Evolutionary conservation across 2,888 invertebrate genomes (phyloP), one percentile per base, ranked within the genome.

Genomic region (Antheraea yamamai): DNA sequence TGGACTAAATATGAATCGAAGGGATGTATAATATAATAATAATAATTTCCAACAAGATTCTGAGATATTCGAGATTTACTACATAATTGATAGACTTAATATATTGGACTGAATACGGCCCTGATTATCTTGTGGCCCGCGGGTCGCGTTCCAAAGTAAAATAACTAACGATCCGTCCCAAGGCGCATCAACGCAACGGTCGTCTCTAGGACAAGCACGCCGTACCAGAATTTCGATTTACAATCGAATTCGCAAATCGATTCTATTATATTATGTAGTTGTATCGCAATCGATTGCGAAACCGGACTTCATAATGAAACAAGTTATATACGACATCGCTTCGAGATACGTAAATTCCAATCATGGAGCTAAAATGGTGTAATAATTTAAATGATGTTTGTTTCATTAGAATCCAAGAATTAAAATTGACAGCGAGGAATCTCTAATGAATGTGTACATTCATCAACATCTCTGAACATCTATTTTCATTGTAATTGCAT

Each of bases 101-200:
- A 35, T 64, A 74, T 26, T 18, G 26, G n/a, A 47, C 52, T 52
- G 23, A 74, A 35, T 58, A 30, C 70, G 47, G 55, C 10, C 64
- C 71, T 18, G 58, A 47, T 23, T 30, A 16, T 39, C 35, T 75
- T 78, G 80, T 84, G 88, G 88, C 86, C 88, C 78, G 23, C 14
- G 76, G 89, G 88, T 88, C 86, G 79, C 81, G 85, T 85, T 82
- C 85, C 84, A 30, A 68, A 20, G 73, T 77, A 77, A 83, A 85
- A 84, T 83, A 79, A 83, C 81, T 85, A 84, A 87, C 84, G 80
- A 76, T 79, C 79, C 76, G 75, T 74, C 68, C 66, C 72, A 78
- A 78, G 79, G 79, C 79, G 78, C 81, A 79, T 79, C 80, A 80
- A 78, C 76, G 76, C 79, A 79, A 78, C 76, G 77, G 72, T 74